Percentiles rank a stretch among this genome's conserved stretches.
Evolutionary conservation across 2,797 vertebrate genomes (phyloP).

Genomic region (Phoebastria nigripes): DNA sequence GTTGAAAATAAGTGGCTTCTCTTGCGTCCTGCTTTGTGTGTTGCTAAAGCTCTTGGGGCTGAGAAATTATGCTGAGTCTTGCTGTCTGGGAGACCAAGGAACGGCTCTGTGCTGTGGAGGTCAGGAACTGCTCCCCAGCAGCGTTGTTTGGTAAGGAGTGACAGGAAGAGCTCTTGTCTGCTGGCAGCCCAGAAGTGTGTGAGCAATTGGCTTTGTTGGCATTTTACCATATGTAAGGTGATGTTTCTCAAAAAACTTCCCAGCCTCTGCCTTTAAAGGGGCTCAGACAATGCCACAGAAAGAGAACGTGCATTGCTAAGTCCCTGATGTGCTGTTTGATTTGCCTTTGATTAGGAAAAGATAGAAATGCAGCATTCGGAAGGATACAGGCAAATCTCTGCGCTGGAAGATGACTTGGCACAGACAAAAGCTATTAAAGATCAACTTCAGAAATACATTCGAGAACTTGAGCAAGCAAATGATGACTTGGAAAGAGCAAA

Average conservation of each 20-base stretch:
- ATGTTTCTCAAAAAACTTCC: neutral
- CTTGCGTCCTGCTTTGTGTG: neutral
- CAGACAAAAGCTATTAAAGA: slow-evolving; percentile 89
- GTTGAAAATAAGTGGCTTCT: neutral
- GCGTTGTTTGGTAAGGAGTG: neutral
- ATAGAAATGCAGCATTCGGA: slow-evolving; percentile 88
- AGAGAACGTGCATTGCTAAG: neutral
- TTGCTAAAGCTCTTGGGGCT: neutral
- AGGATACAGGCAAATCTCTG: slow-evolving; percentile 86
- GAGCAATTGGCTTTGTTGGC: neutral
- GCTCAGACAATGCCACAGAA: neutral
- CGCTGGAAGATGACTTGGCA: slow-evolving; percentile 88
- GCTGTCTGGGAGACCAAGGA: neutral
- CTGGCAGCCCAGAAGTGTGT: neutral
- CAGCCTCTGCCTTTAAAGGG: neutral
- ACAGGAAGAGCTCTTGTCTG: neutral
- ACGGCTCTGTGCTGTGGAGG: neutral
- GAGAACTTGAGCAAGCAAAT: slow-evolving; percentile 94
- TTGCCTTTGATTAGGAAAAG: slow-evolving; percentile 83
- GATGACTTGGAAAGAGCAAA: slow-evolving; percentile 96
- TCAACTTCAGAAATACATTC: slow-evolving; percentile 94
- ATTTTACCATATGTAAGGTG: neutral
- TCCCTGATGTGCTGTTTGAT: neutral
- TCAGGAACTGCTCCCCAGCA: neutral
- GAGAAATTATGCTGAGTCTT: neutral